These are phyloP conservation scores for Kradibia gibbosae DNA, from an alignment of 1,140 invertebrate species.

Conservation along the genomic window DNA sequence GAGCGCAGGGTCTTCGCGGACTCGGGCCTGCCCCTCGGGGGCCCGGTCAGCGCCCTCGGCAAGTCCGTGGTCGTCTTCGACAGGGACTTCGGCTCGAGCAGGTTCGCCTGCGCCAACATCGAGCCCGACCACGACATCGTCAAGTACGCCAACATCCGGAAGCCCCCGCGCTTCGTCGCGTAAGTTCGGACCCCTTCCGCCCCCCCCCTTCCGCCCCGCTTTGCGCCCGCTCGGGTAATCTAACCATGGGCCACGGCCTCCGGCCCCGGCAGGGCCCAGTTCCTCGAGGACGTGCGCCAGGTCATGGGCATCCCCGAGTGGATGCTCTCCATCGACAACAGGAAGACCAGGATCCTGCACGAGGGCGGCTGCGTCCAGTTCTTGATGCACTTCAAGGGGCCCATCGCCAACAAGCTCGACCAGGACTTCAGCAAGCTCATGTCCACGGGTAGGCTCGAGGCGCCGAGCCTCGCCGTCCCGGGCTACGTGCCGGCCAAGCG, in stretches of 20 bases:
- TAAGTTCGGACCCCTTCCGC: too few species aligned
- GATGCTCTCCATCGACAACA: conserved; percentile 89
- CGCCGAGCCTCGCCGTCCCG: conserved; percentile 84
- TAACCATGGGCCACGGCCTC: too few species aligned
- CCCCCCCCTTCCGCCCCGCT: too few species aligned
- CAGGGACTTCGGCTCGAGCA: conserved; percentile 79
- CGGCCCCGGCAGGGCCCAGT: conserved; percentile 87
- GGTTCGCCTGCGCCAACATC: conserved; percentile 93
- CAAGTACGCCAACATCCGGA: conserved; percentile 90
- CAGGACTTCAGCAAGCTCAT: conserved; percentile 84
- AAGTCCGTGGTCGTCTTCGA: conserved; percentile 90
- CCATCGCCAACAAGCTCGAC: conserved; percentile 83
- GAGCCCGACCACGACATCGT: conserved; percentile 92
- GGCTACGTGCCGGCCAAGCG: conserved; percentile 82
- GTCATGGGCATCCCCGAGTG: conserved; percentile 91
- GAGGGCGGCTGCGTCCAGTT: conserved; percentile 89
- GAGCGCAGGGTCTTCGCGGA: conserved; percentile 87
- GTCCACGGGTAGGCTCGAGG: conserved; percentile 80
- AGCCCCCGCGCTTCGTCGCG: conserved; percentile 90
- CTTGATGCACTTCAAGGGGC: conserved; percentile 89
- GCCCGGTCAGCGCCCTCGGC: conserved; percentile 83
- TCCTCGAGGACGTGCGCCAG: conserved; percentile 85
- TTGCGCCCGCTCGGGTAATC: too few species aligned
- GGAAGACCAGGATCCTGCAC: conserved; percentile 84
- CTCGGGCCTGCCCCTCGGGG: conserved; percentile 89